Percentiles rank a stretch among this genome's conserved stretches.
These are phyloP conservation scores for Sturnira hondurensis DNA, from an alignment of 2,113 vertebrate species.

Conservation along the genomic window DNA sequence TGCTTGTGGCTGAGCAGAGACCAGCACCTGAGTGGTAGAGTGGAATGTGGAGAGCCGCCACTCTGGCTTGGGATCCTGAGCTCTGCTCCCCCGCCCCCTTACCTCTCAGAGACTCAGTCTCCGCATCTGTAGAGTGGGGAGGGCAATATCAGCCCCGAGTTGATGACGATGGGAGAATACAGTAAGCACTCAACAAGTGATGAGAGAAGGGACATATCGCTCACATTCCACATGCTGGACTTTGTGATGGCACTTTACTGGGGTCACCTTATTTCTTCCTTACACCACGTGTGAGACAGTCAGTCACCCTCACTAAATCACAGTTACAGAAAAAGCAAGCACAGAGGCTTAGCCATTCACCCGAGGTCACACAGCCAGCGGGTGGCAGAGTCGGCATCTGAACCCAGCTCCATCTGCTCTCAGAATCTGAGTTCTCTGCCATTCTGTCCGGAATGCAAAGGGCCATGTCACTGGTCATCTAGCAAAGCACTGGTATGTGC, in stretches of 20 bases:
- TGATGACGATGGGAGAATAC: fast-evolving
- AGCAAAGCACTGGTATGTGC: background rate
- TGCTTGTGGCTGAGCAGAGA: background rate
- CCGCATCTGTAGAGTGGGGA: background rate
- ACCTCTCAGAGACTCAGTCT: background rate
- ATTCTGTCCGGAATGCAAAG: background rate
- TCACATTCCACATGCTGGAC: background rate
- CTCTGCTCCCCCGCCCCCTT: background rate
- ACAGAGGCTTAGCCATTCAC: background rate
- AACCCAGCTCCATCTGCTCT: background rate
- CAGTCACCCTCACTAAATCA: background rate
- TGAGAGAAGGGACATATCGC: fast-evolving
- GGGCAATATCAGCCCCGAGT: fast-evolving
- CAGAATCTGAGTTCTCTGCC: background rate
- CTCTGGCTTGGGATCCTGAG: background rate
- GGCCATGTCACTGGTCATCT: background rate
- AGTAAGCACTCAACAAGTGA: background rate
- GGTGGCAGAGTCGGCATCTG: background rate
- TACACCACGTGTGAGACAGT: fast-evolving
- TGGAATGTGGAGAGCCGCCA: background rate
- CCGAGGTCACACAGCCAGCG: background rate
- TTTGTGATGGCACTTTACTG: background rate
- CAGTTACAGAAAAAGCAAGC: background rate
- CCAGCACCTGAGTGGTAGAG: background rate
- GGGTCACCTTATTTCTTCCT: background rate